Conservation (phyloP, 2,797 vertebrate genomes). For the Anomalospiza imberbis region DNA sequence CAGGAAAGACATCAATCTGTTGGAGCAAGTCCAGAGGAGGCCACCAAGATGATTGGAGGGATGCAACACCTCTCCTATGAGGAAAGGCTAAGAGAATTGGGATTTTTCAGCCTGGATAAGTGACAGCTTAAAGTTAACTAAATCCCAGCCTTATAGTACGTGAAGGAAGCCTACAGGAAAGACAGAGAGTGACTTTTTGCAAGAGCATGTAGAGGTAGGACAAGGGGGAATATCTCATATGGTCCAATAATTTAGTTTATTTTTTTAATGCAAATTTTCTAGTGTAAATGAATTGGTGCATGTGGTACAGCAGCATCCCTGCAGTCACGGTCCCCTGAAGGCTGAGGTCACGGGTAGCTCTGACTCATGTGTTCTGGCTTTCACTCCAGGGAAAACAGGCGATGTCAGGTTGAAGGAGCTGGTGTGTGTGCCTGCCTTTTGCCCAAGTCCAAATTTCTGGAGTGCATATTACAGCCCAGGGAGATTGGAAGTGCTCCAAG, state of each 20-base stretch:
- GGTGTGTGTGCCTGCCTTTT: background rate
- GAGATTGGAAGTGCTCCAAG: background rate
- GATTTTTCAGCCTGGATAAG: background rate
- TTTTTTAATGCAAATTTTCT: background rate
- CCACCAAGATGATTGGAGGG: background rate
- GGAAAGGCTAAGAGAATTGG: background rate
- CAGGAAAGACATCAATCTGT: rapidly evolving
- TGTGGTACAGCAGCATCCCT: background rate
- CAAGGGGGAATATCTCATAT: background rate
- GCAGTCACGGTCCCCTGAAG: background rate
- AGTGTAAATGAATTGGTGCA: background rate
- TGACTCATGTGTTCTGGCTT: background rate
- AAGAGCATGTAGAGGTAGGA: background rate
- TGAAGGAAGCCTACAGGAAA: background rate
- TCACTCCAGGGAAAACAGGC: background rate
- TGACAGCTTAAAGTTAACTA: background rate
- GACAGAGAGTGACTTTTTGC: background rate
- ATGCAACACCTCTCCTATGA: background rate
- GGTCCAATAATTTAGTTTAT: background rate
- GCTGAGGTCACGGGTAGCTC: background rate
- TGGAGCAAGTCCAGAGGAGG: background rate
- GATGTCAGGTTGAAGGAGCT: background rate
- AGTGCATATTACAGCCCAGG: background rate
- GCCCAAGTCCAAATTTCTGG: background rate
- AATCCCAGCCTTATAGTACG: background rate